Conservation (phyloP, 2,888 invertebrate genomes). For the Nemotelus nigrinus region DNA sequence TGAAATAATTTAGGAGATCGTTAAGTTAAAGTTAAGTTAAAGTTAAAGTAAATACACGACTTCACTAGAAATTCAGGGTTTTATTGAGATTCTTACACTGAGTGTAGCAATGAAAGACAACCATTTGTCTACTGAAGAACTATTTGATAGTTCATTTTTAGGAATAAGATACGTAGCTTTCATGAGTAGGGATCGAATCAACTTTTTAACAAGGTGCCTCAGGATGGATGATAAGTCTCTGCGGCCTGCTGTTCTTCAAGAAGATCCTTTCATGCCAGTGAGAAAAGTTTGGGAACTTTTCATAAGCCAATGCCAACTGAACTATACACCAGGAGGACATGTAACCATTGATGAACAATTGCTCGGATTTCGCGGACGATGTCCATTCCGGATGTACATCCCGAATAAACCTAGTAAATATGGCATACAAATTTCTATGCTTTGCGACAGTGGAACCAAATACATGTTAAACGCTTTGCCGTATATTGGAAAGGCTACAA, state of each 20-base stretch:
- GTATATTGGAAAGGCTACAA: constrained; percentile 46
- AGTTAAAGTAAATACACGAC: no score
- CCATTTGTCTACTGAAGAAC: not conserved
- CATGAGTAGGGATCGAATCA: no score
- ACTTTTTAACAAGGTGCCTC: no score
- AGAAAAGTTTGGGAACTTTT: no score
- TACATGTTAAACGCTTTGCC: constrained; percentile 45
- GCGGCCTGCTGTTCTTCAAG: no score
- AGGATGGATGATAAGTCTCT: no score
- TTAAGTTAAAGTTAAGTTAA: no score
- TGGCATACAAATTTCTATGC: constrained; percentile 49
- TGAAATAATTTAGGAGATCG: no score
- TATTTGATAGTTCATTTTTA: not conserved
- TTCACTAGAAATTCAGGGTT: not conserved
- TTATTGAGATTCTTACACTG: not conserved
- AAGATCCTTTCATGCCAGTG: no score
- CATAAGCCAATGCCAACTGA: not conserved
- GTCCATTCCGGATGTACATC: constrained; percentile 44
- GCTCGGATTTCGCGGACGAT: constrained; percentile 46
- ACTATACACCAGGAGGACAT: constrained; percentile 45
- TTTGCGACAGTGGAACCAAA: constrained; percentile 47
- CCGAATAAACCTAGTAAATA: constrained; percentile 44
- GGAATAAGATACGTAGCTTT: no score
- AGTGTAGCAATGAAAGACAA: not conserved
- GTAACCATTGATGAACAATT: constrained; percentile 50